phyloP scores from a whole-genome alignment of 2,888 invertebrate species.

The Copidosoma aretas region DNA sequence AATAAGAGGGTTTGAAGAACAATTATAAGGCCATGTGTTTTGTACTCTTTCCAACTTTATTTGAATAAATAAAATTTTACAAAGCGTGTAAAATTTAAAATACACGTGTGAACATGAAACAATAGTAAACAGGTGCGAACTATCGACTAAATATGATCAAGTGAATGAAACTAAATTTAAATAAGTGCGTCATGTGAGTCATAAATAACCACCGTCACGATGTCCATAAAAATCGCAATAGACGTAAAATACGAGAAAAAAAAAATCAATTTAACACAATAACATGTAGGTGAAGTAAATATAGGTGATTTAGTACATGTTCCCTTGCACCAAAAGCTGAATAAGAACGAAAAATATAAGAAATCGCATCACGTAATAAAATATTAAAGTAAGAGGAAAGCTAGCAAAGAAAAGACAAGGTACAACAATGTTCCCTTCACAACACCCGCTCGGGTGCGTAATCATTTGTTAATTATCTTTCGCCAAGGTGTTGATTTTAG shows the following conservation, averaged over 20 bases:
- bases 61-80: slow-evolving; percentile 34
- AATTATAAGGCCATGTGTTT: neutral
- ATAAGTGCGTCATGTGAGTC: neutral
- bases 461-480: slow-evolving; percentile 70
- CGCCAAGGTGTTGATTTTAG: slow-evolving; percentile 79
- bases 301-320: slow-evolving; percentile 26
- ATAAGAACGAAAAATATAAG: slow-evolving; percentile 29
- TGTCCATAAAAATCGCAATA: neutral
- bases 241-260: neutral
- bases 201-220: slow-evolving; percentile 23
- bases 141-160: slow-evolving; percentile 19
- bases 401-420: slow-evolving; percentile 52
- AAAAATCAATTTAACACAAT: slow-evolving; percentile 3
- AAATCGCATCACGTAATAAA: slow-evolving; percentile 44
- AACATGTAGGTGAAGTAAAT: neutral
- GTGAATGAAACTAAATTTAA: slow-evolving; percentile 5
- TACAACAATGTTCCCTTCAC: slow-evolving; percentile 41
- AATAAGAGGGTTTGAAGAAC: neutral
- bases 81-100: slow-evolving; percentile 20
- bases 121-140: slow-evolving; percentile 13
- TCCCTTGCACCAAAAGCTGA: slow-evolving; percentile 38
- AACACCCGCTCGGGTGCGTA: slow-evolving; percentile 45
- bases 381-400: slow-evolving; percentile 55
- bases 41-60: slow-evolving; percentile 25
- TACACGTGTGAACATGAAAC: slow-evolving; percentile 21